A percentile compares a stretch with the other conserved stretches of the same genome.
Evolutionary conservation across 2,113 vertebrate species (phyloP).

Genomic region (Ascaphus truei): DNA sequence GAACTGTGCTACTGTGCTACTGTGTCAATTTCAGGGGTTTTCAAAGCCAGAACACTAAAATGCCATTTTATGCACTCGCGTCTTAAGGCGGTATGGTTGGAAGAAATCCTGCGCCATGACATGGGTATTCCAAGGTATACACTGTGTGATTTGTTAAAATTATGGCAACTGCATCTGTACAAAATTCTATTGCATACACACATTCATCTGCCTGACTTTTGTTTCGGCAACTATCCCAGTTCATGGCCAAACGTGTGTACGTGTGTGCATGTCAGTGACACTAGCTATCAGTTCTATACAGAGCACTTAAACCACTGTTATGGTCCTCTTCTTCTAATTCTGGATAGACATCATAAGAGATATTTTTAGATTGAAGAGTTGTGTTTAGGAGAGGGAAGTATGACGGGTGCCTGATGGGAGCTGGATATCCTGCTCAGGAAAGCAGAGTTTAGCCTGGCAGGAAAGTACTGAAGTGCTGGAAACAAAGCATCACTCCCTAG

Average conservation of each 20-base stretch:
- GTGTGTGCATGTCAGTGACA: neutral
- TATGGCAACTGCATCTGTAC: neutral
- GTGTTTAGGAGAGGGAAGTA: constrained; percentile 4
- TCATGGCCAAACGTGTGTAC: neutral
- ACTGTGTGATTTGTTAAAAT: too few species aligned
- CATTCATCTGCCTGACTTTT: neutral
- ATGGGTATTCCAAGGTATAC: too few species aligned
- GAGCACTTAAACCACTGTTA: constrained; percentile 4
- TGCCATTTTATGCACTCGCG: too few species aligned
- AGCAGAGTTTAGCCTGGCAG: constrained; percentile 39
- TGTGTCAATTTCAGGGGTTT: too few species aligned
- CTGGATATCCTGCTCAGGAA: constrained; percentile 44
- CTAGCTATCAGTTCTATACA: neutral
- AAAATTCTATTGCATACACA: neutral
- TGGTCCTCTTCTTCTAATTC: constrained; percentile 4
- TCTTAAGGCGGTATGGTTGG: too few species aligned
- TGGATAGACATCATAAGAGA: constrained; percentile 7
- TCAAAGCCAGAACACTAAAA: too few species aligned
- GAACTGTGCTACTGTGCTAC: too few species aligned
- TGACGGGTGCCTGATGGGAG: constrained; percentile 8
- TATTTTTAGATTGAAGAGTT: constrained; percentile 44
- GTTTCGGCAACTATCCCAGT: neutral
- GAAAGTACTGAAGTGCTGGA: constrained; percentile 50
- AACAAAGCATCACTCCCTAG: constrained; percentile 39
- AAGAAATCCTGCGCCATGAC: too few species aligned